A percentile compares a stretch with the other conserved stretches of the same genome.
These are phyloP conservation scores for Ophion obscuratus DNA, from an alignment of 2,888 invertebrate species.

Conservation along the genomic window DNA sequence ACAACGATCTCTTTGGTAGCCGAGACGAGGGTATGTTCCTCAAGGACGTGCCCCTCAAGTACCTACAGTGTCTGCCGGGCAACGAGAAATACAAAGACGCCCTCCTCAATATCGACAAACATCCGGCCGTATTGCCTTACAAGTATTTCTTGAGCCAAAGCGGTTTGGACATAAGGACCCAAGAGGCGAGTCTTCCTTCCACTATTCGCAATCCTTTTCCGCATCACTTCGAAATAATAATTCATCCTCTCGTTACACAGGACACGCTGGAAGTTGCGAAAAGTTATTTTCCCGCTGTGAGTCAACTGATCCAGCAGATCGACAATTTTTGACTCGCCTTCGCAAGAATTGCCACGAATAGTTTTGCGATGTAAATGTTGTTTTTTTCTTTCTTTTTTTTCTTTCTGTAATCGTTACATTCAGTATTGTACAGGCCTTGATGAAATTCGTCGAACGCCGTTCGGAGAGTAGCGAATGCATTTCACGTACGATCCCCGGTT, in stretches of 20 bases:
- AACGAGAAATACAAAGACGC: slow-evolving; percentile 63
- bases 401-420: not conserved
- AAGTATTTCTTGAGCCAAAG: slow-evolving; percentile 68
- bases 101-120: slow-evolving; percentile 75
- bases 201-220: not conserved
- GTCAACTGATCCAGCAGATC: slow-evolving; percentile 66
- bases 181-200: slow-evolving; percentile 68
- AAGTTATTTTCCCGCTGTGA: slow-evolving; percentile 71
- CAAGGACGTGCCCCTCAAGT: slow-evolving; percentile 67
- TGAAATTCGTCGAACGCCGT: not conserved
- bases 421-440: not conserved
- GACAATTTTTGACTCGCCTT: slow-evolving; percentile 24
- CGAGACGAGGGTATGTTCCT: slow-evolving; percentile 72
- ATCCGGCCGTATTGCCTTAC: slow-evolving; percentile 77
- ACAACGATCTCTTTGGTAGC: slow-evolving; percentile 64
- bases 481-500: not conserved
- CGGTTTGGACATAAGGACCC: slow-evolving; percentile 72
- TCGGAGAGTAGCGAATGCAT: not conserved
- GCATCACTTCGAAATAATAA: not conserved
- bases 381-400: not conserved
- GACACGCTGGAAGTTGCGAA: slow-evolving; percentile 67
- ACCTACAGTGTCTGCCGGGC: slow-evolving; percentile 67
- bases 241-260: slow-evolving; percentile 55
- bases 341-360: not conserved
- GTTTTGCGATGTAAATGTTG: not conserved